Evolutionary conservation across 2,888 invertebrate genomes (phyloP).

Genomic region (Isotomurus palustris): DNA sequence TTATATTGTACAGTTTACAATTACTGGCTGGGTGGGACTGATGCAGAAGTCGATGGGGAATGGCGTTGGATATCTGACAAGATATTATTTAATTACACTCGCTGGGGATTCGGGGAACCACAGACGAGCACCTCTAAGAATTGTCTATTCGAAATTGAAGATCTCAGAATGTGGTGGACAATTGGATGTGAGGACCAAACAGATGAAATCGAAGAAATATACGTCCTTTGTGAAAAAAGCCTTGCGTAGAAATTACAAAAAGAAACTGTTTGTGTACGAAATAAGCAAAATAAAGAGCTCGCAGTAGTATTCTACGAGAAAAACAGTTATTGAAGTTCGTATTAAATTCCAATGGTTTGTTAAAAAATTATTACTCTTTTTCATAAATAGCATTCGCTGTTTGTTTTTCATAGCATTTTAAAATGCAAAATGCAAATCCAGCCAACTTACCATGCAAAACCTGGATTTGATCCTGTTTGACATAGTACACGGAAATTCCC

Average conservation of each 20-base stretch:
- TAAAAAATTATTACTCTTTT: too few species aligned
- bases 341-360: too few species aligned
- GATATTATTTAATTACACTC: neutral
- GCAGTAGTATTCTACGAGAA: too few species aligned
- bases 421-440: too few species aligned
- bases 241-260: neutral
- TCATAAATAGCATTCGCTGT: too few species aligned
- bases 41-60: neutral
- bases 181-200: neutral
- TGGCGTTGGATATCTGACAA: neutral
- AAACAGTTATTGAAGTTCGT: too few species aligned
- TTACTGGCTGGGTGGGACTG: neutral
- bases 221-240: neutral
- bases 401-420: too few species aligned
- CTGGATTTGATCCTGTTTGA: too few species aligned
- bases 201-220: neutral
- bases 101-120: neutral
- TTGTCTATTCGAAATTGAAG: neutral
- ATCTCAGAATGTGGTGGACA: neutral
- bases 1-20: neutral
- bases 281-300: neutral
- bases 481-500: too few species aligned
- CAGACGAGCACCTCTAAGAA: neutral
- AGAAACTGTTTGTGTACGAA: neutral
- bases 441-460: too few species aligned